Conservation (phyloP, 2,888 invertebrate genomes). For the Melinaea menophilus region DNA sequence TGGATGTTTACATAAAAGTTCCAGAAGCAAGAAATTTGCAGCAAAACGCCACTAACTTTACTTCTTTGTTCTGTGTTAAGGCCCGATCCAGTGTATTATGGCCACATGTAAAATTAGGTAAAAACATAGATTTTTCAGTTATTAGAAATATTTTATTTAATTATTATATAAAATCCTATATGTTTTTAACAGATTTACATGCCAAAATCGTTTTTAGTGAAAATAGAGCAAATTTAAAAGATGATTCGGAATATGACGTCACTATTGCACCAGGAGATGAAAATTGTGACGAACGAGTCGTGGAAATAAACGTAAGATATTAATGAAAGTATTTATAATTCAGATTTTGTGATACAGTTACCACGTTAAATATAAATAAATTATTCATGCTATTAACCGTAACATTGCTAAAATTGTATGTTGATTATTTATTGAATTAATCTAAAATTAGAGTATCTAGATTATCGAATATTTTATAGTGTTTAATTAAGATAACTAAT, state of each 20-base stretch:
- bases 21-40: conserved; percentile 61
- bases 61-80: conserved; percentile 57
- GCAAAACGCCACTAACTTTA: conserved; percentile 58
- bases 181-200: conserved; percentile 47
- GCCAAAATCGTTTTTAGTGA: conserved; percentile 54
- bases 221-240: conserved; percentile 52
- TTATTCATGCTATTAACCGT: too few relatives aligned
- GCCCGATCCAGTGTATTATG: conserved; percentile 43
- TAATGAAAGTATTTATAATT: too few relatives aligned
- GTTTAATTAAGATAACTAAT: background rate
- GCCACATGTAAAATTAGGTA: conserved; percentile 52
- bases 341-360: too few relatives aligned
- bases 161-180: conserved; percentile 1
- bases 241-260: conserved; percentile 48
- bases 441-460: too few relatives aligned
- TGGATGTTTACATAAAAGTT: conserved; percentile 49
- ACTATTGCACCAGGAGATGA: conserved; percentile 47
- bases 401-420: too few relatives aligned
- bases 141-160: background rate
- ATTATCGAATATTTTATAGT: too few relatives aligned
- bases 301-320: conserved; percentile 55
- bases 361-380: too few relatives aligned
- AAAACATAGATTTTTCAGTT: background rate
- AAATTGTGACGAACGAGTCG: conserved; percentile 55
- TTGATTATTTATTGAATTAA: too few relatives aligned